Evolutionary conservation across 2,113 vertebrate species (phyloP).

Genomic region (Sprattus sprattus): DNA sequence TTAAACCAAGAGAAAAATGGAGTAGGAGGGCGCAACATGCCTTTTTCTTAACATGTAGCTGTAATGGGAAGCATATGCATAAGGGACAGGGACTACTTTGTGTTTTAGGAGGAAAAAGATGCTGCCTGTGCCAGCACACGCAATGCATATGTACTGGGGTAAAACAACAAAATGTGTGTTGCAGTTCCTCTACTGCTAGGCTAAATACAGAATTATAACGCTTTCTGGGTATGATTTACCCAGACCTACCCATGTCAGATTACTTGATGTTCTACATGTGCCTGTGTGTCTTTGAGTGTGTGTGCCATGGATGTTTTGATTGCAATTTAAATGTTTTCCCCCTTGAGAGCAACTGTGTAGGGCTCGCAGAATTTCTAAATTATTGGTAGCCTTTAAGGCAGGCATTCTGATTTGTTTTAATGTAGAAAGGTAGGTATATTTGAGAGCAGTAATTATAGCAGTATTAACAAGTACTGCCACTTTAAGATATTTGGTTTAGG

Average conservation of each 20-base stretch:
- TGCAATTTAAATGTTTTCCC: neutral
- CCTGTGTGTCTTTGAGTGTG: neutral
- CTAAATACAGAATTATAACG: neutral
- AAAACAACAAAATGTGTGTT: neutral
- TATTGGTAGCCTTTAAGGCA: too few species aligned
- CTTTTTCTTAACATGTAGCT: constrained; percentile 23
- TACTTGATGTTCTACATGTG: neutral
- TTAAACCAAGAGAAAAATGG: neutral
- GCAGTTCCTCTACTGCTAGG: neutral
- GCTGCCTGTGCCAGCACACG: neutral
- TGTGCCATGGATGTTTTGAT: neutral
- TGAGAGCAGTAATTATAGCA: too few species aligned
- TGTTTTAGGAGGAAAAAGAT: constrained; percentile 22
- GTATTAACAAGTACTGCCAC: too few species aligned
- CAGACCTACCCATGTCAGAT: neutral
- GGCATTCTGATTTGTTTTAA: too few species aligned
- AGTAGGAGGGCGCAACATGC: neutral
- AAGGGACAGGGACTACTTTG: constrained; percentile 39
- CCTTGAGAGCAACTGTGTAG: neutral
- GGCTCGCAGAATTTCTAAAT: too few species aligned
- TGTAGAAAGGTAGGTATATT: too few species aligned
- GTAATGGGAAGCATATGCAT: constrained; percentile 49
- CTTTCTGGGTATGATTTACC: neutral
- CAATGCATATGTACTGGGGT: neutral
- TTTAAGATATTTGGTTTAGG: too few species aligned